These are phyloP conservation scores for Latrodectus elegans DNA, from an alignment of 2,888 invertebrate species.

Conservation along the genomic window DNA sequence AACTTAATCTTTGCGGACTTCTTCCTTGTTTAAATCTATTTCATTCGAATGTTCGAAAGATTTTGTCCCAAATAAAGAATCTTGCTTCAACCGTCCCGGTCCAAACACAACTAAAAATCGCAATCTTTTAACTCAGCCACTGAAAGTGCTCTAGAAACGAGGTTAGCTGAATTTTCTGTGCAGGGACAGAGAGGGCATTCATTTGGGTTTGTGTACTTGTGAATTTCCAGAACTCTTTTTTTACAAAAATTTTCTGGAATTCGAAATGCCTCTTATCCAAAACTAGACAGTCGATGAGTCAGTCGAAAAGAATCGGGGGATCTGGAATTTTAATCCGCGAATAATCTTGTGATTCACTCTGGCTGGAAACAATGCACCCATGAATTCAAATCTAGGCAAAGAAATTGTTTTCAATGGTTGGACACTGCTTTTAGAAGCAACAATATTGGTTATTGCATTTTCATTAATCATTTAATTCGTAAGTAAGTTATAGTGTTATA, in stretches of 20 bases:
- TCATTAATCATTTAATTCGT: not conserved
- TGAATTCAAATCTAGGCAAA: conserved; percentile 11
- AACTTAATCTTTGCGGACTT: not conserved
- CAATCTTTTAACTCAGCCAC: conserved; percentile 38
- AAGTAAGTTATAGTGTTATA: not conserved
- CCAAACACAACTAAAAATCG: conserved; percentile 66
- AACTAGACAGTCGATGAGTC: not conserved
- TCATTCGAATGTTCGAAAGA: not conserved
- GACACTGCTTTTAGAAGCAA: not conserved
- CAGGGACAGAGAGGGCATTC: conserved; percentile 12
- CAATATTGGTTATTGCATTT: not conserved
- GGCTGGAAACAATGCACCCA: conserved; percentile 22
- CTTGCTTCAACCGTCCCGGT: conserved; percentile 20
- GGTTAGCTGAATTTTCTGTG: conserved; percentile 46
- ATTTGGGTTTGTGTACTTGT: not conserved
- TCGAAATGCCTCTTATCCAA: conserved; percentile 12
- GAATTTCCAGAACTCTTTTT: conserved; percentile 23
- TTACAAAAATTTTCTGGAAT: not conserved
- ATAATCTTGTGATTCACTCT: not conserved
- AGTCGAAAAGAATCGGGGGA: conserved; percentile 4
- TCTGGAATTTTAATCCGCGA: not conserved
- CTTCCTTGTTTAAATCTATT: not conserved
- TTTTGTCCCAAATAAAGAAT: no score
- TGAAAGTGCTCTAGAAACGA: conserved; percentile 71
- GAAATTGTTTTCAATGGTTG: not conserved